Evolutionary conservation across 2,888 invertebrate species (phyloP).

Genomic region (Sepiola atlantica): DNA sequence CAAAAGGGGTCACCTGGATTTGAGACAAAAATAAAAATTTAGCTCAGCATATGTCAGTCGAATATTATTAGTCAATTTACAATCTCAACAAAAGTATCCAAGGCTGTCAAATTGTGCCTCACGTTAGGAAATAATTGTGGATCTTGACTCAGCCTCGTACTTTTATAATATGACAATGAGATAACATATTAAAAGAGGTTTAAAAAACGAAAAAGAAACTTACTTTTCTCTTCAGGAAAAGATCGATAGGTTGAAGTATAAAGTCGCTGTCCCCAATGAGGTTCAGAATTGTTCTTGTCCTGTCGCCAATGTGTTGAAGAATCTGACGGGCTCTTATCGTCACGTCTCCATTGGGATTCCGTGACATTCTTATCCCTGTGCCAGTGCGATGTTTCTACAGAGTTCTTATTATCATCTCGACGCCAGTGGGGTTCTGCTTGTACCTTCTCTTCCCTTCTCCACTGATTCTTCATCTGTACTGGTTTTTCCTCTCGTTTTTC

Average conservation of each 20-base stretch:
- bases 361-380: constrained; percentile 25
- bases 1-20: no score
- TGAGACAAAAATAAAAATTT: no score
- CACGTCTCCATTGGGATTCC: constrained; percentile 37
- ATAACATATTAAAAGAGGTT: neutral
- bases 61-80: no score
- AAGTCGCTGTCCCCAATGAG: constrained; percentile 40
- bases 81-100: no score
- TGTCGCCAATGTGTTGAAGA: constrained; percentile 40
- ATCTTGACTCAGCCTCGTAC: no score
- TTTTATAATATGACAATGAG: neutral
- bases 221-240: constrained; percentile 40
- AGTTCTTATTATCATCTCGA: constrained; percentile 41
- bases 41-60: no score
- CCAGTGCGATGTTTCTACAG: constrained; percentile 42
- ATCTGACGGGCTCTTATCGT: constrained; percentile 44
- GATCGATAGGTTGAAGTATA: constrained; percentile 43
- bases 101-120: no score
- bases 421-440: constrained; percentile 37
- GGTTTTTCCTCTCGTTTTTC: constrained; percentile 40
- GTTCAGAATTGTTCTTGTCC: constrained; percentile 40
- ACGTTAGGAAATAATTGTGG: no score
- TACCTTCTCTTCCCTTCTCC: constrained; percentile 40
- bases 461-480: constrained; percentile 10
- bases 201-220: neutral